Conservation (phyloP, 2,888 invertebrate genomes). For the Morpho achilles region DNA sequence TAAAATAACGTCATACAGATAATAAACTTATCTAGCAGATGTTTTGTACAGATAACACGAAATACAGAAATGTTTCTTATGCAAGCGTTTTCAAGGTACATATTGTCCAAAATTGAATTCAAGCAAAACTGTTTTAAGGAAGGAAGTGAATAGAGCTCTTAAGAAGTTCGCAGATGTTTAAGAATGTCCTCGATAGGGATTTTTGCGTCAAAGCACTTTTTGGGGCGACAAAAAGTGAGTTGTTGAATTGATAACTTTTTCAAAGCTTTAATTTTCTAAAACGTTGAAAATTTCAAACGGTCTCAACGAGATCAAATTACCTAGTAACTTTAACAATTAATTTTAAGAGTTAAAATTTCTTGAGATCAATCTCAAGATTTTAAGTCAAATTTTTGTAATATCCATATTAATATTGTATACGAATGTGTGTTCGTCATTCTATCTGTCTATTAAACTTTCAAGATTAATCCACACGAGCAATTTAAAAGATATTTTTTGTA, state of each 20-base stretch:
- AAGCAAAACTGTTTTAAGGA: conserved; percentile 28
- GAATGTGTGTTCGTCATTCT: too few relatives aligned
- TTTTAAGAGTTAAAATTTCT: too few relatives aligned
- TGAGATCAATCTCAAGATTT: too few relatives aligned
- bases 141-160: conserved; percentile 33
- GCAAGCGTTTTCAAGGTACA: conserved; percentile 7
- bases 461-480: too few relatives aligned
- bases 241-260: conserved; percentile 8
- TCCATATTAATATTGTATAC: too few relatives aligned
- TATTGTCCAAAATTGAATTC: conserved; percentile 11
- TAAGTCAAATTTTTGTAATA: too few relatives aligned
- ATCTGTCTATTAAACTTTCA: too few relatives aligned
- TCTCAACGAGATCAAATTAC: too few relatives aligned
- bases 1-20: conserved; percentile 43
- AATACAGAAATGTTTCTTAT: conserved; percentile 11
- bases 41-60: conserved; percentile 32
- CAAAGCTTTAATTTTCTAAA: neutral
- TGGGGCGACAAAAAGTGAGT: conserved; percentile 6
- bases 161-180: conserved; percentile 31
- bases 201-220: conserved; percentile 20
- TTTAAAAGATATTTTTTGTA: too few relatives aligned
- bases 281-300: too few relatives aligned
- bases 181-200: conserved; percentile 19
- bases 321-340: too few relatives aligned
- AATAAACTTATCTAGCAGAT: conserved; percentile 52